phyloP scores from a whole-genome alignment of 2,888 invertebrate species.

The Halocaridina rubra region DNA sequence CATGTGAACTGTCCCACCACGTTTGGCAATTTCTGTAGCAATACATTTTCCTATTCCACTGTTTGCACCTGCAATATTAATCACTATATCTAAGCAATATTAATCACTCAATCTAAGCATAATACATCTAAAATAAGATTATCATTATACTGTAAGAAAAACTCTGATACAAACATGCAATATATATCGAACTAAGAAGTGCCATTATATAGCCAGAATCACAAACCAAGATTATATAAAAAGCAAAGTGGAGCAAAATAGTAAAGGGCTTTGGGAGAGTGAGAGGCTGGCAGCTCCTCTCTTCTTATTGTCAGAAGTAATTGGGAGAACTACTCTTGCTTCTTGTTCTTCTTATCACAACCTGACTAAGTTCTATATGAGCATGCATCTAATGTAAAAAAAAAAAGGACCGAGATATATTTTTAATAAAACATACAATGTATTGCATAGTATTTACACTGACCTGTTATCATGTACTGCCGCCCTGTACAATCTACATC shows the following conservation, averaged over 20 bases:
- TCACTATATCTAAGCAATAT: neutral
- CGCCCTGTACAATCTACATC: slow-evolving; percentile 68
- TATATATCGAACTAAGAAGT: neutral
- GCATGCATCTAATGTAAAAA: too few species aligned
- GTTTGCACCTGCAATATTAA: slow-evolving; percentile 63
- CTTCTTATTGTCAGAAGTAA: too few species aligned
- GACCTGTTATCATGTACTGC: slow-evolving; percentile 69
- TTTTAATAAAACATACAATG: neutral
- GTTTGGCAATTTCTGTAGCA: slow-evolving; percentile 69
- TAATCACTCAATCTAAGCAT: neutral
- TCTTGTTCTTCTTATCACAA: too few species aligned
- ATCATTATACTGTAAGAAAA: neutral
- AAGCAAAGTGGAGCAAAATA: too few species aligned
- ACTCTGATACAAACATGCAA: neutral
- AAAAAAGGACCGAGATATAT: neutral
- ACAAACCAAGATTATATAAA: too few species aligned
- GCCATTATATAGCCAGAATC: neutral
- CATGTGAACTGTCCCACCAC: slow-evolving; percentile 70
- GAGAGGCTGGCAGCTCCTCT: neutral
- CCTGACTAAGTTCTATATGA: too few species aligned
- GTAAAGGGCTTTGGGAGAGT: too few species aligned
- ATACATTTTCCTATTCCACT: slow-evolving; percentile 69
- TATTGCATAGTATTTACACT: too few species aligned
- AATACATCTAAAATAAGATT: neutral
- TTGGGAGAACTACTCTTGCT: too few species aligned